phyloP scores from a whole-genome alignment of 2,797 vertebrate species.

The Buphagus erythrorhynchus region DNA sequence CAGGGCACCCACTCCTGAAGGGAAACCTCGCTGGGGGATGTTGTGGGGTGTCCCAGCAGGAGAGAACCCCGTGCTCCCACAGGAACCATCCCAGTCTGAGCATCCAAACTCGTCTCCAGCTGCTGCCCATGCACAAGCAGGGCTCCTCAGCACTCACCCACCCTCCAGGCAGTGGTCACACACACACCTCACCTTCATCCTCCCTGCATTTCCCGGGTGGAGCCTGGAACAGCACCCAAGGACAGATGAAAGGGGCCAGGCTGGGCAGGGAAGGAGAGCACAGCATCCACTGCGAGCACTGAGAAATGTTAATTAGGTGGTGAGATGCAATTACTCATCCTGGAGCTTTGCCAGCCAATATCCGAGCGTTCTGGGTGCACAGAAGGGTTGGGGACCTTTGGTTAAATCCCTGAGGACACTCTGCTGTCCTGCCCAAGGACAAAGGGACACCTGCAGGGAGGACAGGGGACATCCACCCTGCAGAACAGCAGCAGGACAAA shows the following conservation, averaged over 20 bases:
- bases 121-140: rapidly evolving
- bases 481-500: not conserved
- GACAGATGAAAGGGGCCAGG: not conserved
- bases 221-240: not conserved
- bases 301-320: not conserved
- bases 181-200: too few species aligned
- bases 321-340: not conserved
- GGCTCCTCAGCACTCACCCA: not conserved
- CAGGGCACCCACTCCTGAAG: not conserved
- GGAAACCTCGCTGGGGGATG: not conserved
- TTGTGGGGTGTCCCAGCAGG: not conserved
- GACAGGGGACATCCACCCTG: not conserved
- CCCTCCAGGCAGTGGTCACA: not conserved
- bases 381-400: not conserved
- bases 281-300: not conserved
- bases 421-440: not conserved
- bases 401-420: not conserved
- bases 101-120: not conserved
- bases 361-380: not conserved
- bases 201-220: not conserved
- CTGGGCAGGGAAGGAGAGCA: not conserved
- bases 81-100: not conserved
- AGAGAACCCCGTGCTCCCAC: not conserved
- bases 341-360: slow-evolving; percentile 5
- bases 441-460: not conserved